Evolutionary conservation across 1,140 invertebrate genomes (phyloP), one percentile per base, ranked within the genome.

Genomic region (Drosophila ironensis): DNA sequence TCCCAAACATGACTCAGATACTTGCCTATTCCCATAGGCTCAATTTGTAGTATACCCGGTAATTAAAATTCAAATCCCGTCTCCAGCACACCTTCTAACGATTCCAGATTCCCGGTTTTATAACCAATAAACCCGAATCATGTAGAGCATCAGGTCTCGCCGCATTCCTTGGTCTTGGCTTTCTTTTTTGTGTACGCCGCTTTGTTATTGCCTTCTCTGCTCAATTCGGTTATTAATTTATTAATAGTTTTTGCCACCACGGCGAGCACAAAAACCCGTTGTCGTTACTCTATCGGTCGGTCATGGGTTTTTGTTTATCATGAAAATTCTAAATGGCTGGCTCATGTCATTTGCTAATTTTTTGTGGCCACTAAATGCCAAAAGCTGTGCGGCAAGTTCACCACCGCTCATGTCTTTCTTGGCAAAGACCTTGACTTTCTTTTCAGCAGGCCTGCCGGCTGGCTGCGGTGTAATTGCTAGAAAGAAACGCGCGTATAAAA

Each of bases 261-360:
- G 50, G 20, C 47, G 33, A 61, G 19, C 56, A 51, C 24, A 48
- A 44, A 76, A 84, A 66, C 50, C 50, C 42, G 63, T 73, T 69
- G 52, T 22, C 30, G 46, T 63, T 61, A 22, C 59, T 60, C 59
- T 63, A 63, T 63, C 25, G 68, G 42, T 35, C 64, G 52, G 37
- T 77, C 77, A 72, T 72, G 77, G 59, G 44, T 60, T 82, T 74
- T 42, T 59, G 51, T 82, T 82, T 77, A 66, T 70, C 57, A 78
- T 70, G 63, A 84, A 82, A 73, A 77, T 84, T 82, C 73, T 82
- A 77, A 84, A 78, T 84, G 80, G 68, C 63, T 84, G 60, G 69
- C 57, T 57, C 38, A 73, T 72, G 48, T 11, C 61, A 69, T 53
- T 82, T 69, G 69, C 53, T 54, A 84, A 71, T 73, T 84, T 54